Evolutionary conservation across 2,888 invertebrate genomes (phyloP).

Genomic region (Dryomyza anilis): DNA sequence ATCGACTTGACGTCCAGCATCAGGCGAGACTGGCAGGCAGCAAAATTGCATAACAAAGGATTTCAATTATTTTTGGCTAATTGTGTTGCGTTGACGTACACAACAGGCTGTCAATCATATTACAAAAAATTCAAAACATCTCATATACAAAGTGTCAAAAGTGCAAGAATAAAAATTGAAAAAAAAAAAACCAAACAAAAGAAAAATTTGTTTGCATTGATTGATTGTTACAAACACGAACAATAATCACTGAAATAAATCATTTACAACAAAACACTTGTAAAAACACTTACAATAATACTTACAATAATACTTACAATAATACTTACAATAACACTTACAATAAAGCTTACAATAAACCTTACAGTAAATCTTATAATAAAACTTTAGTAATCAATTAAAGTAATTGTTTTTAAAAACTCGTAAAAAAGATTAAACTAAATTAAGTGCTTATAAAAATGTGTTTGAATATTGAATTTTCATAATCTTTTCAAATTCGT

Average conservation of each 20-base stretch:
- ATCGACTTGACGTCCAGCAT: too few species aligned
- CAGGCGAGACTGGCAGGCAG: too few species aligned
- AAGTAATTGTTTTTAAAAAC: too few species aligned
- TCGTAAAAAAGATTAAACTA: too few species aligned
- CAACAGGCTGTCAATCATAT: neutral
- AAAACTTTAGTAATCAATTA: too few species aligned
- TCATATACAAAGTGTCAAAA: neutral
- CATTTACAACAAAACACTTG: too few species aligned
- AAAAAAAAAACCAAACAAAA: conserved; percentile 20
- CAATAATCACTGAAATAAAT: conserved; percentile 22
- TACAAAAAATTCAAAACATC: neutral
- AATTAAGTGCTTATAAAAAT: too few species aligned
- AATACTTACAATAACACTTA: too few species aligned
- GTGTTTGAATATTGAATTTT: too few species aligned
- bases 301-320: neutral
- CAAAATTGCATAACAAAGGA: conserved; percentile 11
- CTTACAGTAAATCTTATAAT: too few species aligned
- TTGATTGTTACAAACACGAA: conserved; percentile 15
- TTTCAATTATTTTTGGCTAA: conserved; percentile 29
- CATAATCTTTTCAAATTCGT: too few species aligned
- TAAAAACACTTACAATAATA: neutral
- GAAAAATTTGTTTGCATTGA: conserved; percentile 12
- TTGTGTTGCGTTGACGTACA: conserved; percentile 7
- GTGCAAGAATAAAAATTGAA: conserved; percentile 12
- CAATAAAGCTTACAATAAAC: too few species aligned